These are phyloP conservation scores for Callaeas wilsoni DNA, from an alignment of 2,113 vertebrate genomes.

Conservation along the genomic window DNA sequence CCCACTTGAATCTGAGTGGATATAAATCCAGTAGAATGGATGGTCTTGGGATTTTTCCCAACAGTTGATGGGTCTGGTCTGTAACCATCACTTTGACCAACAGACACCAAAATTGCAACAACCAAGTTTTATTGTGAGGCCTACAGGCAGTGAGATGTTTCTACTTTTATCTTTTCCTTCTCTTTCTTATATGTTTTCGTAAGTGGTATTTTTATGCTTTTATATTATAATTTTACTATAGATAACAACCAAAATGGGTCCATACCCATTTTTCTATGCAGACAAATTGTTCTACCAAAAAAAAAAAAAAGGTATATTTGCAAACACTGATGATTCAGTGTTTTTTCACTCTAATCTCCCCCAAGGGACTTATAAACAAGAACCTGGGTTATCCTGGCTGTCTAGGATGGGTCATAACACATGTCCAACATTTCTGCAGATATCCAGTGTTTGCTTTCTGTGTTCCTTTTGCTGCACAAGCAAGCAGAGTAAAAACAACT, in stretches of 20 bases:
- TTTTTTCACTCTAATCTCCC: neutral
- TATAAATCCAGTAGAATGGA: neutral
- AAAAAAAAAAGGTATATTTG: neutral
- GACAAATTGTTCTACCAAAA: neutral
- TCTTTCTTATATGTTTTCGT: neutral
- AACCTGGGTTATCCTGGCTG: neutral
- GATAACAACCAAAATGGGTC: neutral
- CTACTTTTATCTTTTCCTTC: neutral
- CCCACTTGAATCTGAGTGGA: neutral
- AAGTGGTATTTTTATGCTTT: neutral
- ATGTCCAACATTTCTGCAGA: neutral
- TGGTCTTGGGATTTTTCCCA: neutral
- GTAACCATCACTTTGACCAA: neutral
- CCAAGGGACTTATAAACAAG: neutral
- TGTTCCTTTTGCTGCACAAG: neutral
- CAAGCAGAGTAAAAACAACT: neutral
- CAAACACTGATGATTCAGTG: neutral
- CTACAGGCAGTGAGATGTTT: neutral
- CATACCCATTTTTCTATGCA: neutral
- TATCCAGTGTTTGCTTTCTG: neutral
- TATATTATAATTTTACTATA: neutral
- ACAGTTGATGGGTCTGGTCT: no score
- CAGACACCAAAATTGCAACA: rapidly evolving
- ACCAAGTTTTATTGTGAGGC: neutral
- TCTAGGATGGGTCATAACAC: rapidly evolving